Base-by-base conservation (phyloP, 2,797 vertebrate species). In the Cygnus olor region DNA sequence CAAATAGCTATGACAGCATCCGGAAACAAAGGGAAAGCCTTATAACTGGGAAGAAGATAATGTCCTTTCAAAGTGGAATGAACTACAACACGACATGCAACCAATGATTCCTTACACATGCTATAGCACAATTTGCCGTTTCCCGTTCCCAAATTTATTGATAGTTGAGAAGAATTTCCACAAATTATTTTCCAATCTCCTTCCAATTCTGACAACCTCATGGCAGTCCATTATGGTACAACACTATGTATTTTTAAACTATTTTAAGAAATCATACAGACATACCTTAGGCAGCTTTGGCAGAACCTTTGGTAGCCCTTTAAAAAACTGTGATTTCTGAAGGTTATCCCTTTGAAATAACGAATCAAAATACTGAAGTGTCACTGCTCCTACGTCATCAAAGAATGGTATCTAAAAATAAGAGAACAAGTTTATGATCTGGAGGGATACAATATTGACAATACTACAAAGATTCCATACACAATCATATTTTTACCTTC, bases 321-420 rank as follows among this genome's bases (percentile, higher is more conserved):
- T 99, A 97, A 99, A 99, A 97, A 99, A 99, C 93, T 99, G 99
- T 76, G 99, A 99, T 95, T 99, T 99, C 97, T 99, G 99, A 58
- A 99, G 98, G 95, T 99, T 99, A 98, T 99, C 99, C 96, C 99
- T 98, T 97, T 99, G 99, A 98, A 99, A 99, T 93, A 99, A 98
- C 4, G 99, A 98, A 98, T 99, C 99, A 93, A 99, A 99, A 97
- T 99, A 99, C 80, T 99, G 99, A 95, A 99, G 98, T 0, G 99
- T 99, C 93, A 99, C 97, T 28, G 99, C 99, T 40, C 99, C 99
- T 73, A 99, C 98, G 85, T 99, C 99, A 86, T 99, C 99, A 40
- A 99, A 99, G 98, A 99, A 99, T 1, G 99, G 99, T 95, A 99
- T 99, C 99, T 99, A 94, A 96, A 98, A 96, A 87, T 53, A 97